phyloP scores from a whole-genome alignment of 2,797 vertebrate genomes.

The Pogonophryne albipinna region DNA sequence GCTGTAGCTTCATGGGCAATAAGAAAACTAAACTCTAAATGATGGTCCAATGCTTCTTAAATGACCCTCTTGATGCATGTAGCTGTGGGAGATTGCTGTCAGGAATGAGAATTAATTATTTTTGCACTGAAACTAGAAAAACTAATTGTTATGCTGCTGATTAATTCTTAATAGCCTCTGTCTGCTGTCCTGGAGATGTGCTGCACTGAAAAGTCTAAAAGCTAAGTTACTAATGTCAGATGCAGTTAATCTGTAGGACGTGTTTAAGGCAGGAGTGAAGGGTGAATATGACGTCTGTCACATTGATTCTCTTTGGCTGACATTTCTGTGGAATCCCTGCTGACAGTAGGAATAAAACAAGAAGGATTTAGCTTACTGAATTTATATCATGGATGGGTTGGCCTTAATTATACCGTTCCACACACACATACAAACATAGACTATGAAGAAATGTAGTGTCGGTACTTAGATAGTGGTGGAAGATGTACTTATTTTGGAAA shows the following conservation, averaged over 20 bases:
- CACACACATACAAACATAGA: neutral
- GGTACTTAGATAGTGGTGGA: neutral
- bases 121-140: constrained; percentile 46
- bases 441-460: neutral
- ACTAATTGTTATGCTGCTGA: constrained; percentile 66
- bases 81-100: constrained; percentile 35
- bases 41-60: constrained; percentile 6
- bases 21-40: constrained; percentile 20
- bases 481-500: neutral
- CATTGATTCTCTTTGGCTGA: constrained; percentile 16
- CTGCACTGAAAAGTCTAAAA: constrained; percentile 50
- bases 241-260: constrained; percentile 41
- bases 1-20: constrained; percentile 3
- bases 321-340: constrained; percentile 6
- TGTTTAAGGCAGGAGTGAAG: constrained; percentile 44
- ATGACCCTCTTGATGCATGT: constrained; percentile 45
- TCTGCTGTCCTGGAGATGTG: constrained; percentile 56
- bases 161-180: constrained; percentile 67
- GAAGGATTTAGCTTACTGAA: neutral
- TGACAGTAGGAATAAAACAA: constrained; percentile 18
- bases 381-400: neutral
- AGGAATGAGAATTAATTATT: constrained; percentile 57
- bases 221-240: constrained; percentile 56
- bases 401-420: neutral
- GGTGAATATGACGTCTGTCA: constrained; percentile 37